These are phyloP conservation scores for Sylvicola cinctus DNA, from an alignment of 2,888 invertebrate genomes.

Conservation along the genomic window DNA sequence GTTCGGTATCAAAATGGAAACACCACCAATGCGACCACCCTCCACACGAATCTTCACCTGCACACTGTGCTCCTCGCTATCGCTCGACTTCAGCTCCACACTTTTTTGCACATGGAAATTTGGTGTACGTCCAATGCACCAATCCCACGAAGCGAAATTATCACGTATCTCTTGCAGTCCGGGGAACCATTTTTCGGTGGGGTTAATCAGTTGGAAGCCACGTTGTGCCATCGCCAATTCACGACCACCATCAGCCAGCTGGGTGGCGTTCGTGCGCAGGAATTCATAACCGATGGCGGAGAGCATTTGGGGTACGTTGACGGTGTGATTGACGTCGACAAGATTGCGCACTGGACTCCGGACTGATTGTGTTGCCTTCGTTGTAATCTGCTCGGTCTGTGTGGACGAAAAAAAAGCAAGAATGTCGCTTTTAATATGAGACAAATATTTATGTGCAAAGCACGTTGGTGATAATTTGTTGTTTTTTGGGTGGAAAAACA, in stretches of 20 bases:
- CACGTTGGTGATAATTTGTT: too few relatives aligned
- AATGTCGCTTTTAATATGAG: too few relatives aligned
- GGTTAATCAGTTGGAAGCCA: constrained; percentile 71
- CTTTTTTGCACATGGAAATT: constrained; percentile 44
- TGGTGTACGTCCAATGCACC: constrained; percentile 76
- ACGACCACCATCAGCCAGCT: constrained; percentile 49
- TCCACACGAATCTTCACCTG: constrained; percentile 33
- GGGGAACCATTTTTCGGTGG: constrained; percentile 74
- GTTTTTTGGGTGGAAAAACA: too few relatives aligned
- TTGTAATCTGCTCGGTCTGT: constrained; percentile 58
- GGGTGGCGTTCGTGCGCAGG: constrained; percentile 47
- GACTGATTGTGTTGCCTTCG: constrained; percentile 69
- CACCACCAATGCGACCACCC: constrained; percentile 13
- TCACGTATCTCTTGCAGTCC: constrained; percentile 49
- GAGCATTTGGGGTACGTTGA: constrained; percentile 50
- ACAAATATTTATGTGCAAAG: too few relatives aligned
- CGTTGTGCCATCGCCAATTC: constrained; percentile 50
- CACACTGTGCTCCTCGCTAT: constrained; percentile 31
- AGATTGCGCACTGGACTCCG: constrained; percentile 69
- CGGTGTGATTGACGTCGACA: constrained; percentile 45
- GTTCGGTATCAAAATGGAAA: neutral
- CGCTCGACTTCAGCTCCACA: constrained; percentile 25
- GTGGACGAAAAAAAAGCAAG: too few relatives aligned
- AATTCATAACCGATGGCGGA: constrained; percentile 70
- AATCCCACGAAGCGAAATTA: constrained; percentile 62